Base-by-base conservation (phyloP, 2,888 invertebrate species). In the Bhutanitis thaidina region DNA sequence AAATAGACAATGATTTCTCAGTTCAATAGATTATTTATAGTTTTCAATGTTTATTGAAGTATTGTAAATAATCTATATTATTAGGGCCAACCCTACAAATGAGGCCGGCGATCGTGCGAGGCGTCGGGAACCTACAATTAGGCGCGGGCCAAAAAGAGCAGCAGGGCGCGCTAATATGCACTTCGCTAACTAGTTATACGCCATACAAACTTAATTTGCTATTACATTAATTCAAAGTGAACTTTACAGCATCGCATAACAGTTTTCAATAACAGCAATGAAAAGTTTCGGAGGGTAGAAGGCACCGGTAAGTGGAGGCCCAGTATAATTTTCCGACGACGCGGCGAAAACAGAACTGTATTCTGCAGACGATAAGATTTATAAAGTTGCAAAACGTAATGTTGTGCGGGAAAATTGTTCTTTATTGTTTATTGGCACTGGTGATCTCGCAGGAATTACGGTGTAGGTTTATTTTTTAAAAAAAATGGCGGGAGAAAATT, bases 51-150 rank as follows among this genome's bases (percentile, higher is more conserved):
- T 20, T 20, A 20, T 20, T 3, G 5, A 3, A 2, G 2, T 5
- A 5, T 20, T 20, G 5, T 20, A 20, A 20, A 5, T 3, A 20
- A 20, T 3, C 20, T 5, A 20, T 20, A 20, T 20, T 5, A 20
- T 3, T 5, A 20, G 20, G 5, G 20, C 20, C 77, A 84, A 54
- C 85, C 85, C 85, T 84, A 70, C 58, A 58, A 67, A 71, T 69
- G 66, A 74, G 59, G 64, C 63, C 64, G 67, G 74, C 69, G 70
- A 67, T 72, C 73, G 69, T 69, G 64, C 72, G 71, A 85, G 83
- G 87, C 87, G 87, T 84, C 79, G 87, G 81, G 83, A 84, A 78
- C 87, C 88, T 86, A 82, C 87, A 89, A 89, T 89, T 89, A 89
- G 82, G 74, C 67, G 67, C 66, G 64, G 59, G 56, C 71, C 78